Base-by-base conservation (phyloP, 2,797 vertebrate species). In the Coregonus suidteri region DNA sequence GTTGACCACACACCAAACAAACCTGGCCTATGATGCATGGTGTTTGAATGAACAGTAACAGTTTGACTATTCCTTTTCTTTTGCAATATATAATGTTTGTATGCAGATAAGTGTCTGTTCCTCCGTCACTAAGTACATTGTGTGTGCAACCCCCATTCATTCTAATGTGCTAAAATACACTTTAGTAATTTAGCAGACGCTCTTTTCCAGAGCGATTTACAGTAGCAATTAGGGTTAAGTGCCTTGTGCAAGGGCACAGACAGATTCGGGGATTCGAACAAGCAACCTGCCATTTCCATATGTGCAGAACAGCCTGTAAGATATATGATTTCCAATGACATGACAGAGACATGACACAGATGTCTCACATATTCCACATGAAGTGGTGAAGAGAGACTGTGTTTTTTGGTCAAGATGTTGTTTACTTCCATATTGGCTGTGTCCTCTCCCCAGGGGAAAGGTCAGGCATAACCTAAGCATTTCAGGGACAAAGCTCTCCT, bases 301-400 rank as follows among this genome's bases (percentile, higher is more conserved):
- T 93, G 92, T 91, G 87, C 87, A 70, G 86, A 89, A 86, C 25
- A 90, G 86, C 85, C 89, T 88, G 80, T 75, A 85, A 88, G 76
- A 83, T 80, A 88, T 73, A 34, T 56, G 54, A 78, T 80, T 92
- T 88, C 87, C 88, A 86, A 65, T 59, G 80, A 86, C 78, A 77
- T 74, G 71, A 67, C 77, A 78, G 80, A 72, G 67, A 78, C 86
- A 72, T 80, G 81, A 70, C 75, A 85, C 76, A 78, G 47, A 65
- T 52, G n/a, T 52, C 59, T 75, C 41, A 41, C 6, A 25, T 41
- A 74, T 11, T 37, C 56, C 4, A 62, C 35, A 69, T 47, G 41
- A 47, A 47, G 41, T 47, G 41, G 41, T 47, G 67, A 69, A 41
- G 31, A 41, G 67, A 69, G 67, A 18, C 30, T 9, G 16, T 41